phyloP scores from a whole-genome alignment of 2,113 vertebrate genomes.

The human region GRCh38 chr5:124081501-124082000 shows the following conservation, averaged over 20 bases:
- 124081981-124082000: not conserved
- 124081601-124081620: not conserved
- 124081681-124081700: not conserved
- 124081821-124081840: not conserved
- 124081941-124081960: not conserved
- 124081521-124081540: not conserved
- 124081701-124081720: conserved; percentile 13
- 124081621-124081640: not conserved
- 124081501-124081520: not conserved
- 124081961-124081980: not conserved
- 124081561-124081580: not conserved
- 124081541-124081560: not conserved
- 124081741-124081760: not conserved
- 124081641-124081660: not conserved
- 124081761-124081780: not conserved
- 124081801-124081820: not conserved
- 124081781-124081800: not conserved
- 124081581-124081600: not conserved
- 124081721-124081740: not conserved
- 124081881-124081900: not conserved
- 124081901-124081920: not conserved
- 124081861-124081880: not conserved
- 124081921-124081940: not conserved
- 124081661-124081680: not conserved
- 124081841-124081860: not conserved